Conservation (phyloP, 2,797 vertebrate genomes). For the Thalassophryne amazonica region DNA sequence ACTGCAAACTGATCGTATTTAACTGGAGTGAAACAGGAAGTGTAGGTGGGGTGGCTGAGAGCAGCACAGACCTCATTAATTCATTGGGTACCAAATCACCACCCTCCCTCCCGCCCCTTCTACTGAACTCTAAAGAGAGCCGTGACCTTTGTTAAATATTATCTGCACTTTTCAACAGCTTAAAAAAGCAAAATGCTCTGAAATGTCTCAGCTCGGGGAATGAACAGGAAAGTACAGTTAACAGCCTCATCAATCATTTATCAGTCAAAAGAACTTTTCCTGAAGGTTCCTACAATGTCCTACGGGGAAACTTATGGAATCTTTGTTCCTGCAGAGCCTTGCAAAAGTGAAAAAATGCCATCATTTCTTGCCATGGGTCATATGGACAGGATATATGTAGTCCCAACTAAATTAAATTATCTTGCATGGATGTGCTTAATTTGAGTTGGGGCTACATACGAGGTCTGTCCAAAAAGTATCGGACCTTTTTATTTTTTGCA, state of each 20-base stretch:
- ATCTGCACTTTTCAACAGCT: conserved; percentile 55
- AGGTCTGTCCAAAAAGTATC: too few relatives aligned
- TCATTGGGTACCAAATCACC: conserved; percentile 3
- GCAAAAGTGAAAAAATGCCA: too few relatives aligned
- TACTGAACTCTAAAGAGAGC: conserved; percentile 33
- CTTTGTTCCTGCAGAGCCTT: too few relatives aligned
- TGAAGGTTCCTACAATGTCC: conserved; percentile 25
- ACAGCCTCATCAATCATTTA: conserved; percentile 75
- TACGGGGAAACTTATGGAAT: background rate
- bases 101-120: background rate
- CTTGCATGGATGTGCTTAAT: too few relatives aligned
- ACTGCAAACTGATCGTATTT: background rate
- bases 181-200: conserved; percentile 60
- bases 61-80: conserved; percentile 4
- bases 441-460: too few relatives aligned
- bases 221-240: conserved; percentile 29
- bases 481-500: too few relatives aligned
- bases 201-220: conserved; percentile 34
- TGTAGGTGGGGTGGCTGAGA: background rate
- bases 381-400: too few relatives aligned
- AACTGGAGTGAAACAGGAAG: conserved; percentile 8
- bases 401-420: too few relatives aligned
- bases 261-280: conserved; percentile 54
- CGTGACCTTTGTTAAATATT: conserved; percentile 79
- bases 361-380: too few relatives aligned